phyloP scores from a whole-genome alignment of 2,797 vertebrate genomes.

The Cryptoblepharus egeriae region DNA sequence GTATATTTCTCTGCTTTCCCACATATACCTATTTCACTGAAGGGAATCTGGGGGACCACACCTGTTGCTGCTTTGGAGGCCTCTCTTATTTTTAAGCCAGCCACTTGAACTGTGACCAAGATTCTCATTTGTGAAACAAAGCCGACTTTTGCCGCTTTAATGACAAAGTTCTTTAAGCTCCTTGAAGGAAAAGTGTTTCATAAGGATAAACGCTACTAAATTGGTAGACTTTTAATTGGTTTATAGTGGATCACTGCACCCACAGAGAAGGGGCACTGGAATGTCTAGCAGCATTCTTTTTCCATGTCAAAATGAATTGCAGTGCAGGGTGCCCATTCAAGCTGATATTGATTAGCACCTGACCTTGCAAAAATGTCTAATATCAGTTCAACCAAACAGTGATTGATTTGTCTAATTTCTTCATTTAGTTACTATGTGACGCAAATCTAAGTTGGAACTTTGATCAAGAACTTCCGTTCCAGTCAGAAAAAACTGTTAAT shows the following conservation, averaged over 20 bases:
- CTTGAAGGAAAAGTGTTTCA: background rate
- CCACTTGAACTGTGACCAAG: background rate
- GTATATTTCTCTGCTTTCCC: background rate
- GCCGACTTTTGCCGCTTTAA: background rate
- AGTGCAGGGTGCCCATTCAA: background rate
- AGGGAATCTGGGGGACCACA: background rate
- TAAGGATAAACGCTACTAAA: constrained; percentile 5
- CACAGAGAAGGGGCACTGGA: fast-evolving
- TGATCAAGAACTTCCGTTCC: constrained; percentile 38
- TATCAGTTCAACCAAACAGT: constrained; percentile 15
- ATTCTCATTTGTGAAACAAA: background rate
- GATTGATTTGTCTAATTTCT: constrained; percentile 33
- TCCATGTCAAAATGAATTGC: background rate
- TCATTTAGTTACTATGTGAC: constrained; percentile 13
- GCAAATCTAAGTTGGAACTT: constrained; percentile 26
- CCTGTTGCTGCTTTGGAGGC: background rate
- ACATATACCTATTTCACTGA: background rate
- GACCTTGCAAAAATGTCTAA: constrained; percentile 15
- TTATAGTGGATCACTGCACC: constrained; percentile 33
- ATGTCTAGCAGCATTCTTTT: constrained; percentile 8
- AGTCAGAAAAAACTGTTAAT: constrained; percentile 13
- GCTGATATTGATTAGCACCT: constrained; percentile 27
- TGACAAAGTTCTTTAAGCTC: background rate
- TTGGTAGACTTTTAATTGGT: constrained; percentile 1
- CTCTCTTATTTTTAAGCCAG: background rate